phyloP scores from a whole-genome alignment of 2,888 invertebrate genomes.

The Eristalis arbustorum region DNA sequence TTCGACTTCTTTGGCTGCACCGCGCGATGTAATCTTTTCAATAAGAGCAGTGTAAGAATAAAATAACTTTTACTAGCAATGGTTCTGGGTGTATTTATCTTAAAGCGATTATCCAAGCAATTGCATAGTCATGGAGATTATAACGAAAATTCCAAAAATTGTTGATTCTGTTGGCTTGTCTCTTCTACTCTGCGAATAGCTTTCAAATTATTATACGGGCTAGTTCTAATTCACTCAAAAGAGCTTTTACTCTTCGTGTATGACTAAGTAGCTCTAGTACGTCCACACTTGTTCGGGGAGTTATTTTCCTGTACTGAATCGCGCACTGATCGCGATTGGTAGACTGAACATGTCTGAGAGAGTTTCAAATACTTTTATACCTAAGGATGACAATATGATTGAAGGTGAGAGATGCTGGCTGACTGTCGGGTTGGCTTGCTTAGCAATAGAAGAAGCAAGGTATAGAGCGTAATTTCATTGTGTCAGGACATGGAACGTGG shows the following conservation, averaged over 20 bases:
- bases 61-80: slow-evolving; percentile 5
- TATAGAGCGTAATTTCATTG: slow-evolving; percentile 41
- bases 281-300: slow-evolving; percentile 17
- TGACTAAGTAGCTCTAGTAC: slow-evolving; percentile 51
- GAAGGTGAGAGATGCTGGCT: slow-evolving; percentile 64
- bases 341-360: slow-evolving; percentile 56
- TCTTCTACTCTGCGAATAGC: slow-evolving; percentile 29
- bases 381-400: slow-evolving; percentile 48
- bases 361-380: slow-evolving; percentile 67
- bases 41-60: slow-evolving; percentile 45
- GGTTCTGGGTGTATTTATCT: slow-evolving; percentile 31
- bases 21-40: slow-evolving; percentile 45
- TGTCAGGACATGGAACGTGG: slow-evolving; percentile 62
- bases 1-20: slow-evolving; percentile 21
- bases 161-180: slow-evolving; percentile 21
- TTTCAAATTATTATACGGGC: slow-evolving; percentile 13
- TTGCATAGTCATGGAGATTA: slow-evolving; percentile 53
- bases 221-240: slow-evolving; percentile 69
- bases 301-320: slow-evolving; percentile 34
- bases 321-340: slow-evolving; percentile 62
- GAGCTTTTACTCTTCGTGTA: slow-evolving; percentile 61
- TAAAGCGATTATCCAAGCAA: slow-evolving; percentile 31
- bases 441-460: slow-evolving; percentile 41
- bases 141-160: slow-evolving; percentile 15
- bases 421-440: neutral